Conservation (phyloP, 2,888 invertebrate species). For the Yponomeuta evonymella region DNA sequence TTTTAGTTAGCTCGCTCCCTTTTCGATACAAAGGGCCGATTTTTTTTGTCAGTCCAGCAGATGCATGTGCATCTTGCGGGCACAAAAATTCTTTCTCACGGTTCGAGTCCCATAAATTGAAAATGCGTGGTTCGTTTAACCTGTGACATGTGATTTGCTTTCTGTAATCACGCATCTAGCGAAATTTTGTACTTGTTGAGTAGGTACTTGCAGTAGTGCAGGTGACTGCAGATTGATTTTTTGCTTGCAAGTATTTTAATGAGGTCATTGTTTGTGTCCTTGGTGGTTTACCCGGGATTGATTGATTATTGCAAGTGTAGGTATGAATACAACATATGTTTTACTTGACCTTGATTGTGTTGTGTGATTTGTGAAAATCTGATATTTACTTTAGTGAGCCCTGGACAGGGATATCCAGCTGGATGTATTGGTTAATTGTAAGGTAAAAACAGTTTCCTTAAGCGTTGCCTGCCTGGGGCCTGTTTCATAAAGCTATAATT, state of each 20-base stretch:
- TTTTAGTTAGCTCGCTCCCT: slow-evolving; percentile 18
- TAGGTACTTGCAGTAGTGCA: neutral
- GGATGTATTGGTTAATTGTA: neutral
- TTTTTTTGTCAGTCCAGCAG: slow-evolving; percentile 27
- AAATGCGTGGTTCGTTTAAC: slow-evolving; percentile 37
- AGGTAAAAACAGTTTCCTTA: neutral
- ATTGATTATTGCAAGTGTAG: neutral
- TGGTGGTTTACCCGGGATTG: neutral
- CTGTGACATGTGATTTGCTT: slow-evolving; percentile 11
- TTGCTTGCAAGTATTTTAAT: neutral
- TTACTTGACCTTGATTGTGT: neutral
- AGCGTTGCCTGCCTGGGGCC: neutral
- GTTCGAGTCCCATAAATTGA: slow-evolving; percentile 39
- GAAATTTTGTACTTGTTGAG: neutral
- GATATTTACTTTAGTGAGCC: neutral
- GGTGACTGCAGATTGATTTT: neutral
- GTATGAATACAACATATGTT: neutral
- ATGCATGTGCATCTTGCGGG: slow-evolving; percentile 49
- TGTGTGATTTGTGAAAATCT: neutral
- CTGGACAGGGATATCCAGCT: neutral
- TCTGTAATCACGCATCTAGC: neutral
- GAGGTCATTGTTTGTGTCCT: neutral
- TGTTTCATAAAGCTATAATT: too few species aligned
- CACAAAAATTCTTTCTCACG: slow-evolving; percentile 59
- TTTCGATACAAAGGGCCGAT: neutral